These are phyloP conservation scores for Nothocercus julius DNA, from an alignment of 2,113 vertebrate genomes.

Conservation along the genomic window DNA sequence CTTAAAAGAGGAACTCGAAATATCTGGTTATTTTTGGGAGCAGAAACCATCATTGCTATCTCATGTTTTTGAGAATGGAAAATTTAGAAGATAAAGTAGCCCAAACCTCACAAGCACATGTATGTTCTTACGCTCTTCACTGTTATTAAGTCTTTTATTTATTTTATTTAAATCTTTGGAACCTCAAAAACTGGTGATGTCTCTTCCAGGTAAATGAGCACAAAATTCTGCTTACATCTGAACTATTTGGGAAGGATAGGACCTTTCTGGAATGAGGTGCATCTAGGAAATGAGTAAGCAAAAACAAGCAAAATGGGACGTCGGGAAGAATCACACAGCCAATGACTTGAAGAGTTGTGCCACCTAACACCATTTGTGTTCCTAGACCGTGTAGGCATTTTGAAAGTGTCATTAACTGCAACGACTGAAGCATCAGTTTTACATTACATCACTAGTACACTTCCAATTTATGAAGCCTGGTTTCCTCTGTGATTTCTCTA, in stretches of 20 bases:
- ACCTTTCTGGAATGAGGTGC: background rate
- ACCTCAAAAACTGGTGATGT: background rate
- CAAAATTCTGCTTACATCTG: background rate
- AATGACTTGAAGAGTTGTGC: background rate
- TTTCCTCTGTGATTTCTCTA: background rate
- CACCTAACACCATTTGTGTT: too few relatives aligned
- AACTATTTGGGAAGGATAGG: background rate
- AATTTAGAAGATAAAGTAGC: background rate
- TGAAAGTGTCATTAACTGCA: background rate
- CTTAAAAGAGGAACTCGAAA: slow-evolving; percentile 18
- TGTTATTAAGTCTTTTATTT: too few relatives aligned
- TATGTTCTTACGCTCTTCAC: background rate
- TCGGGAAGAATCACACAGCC: too few relatives aligned
- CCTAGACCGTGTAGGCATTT: background rate
- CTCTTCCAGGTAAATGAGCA: background rate
- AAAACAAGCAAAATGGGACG: too few relatives aligned
- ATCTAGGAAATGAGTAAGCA: background rate
- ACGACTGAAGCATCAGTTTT: background rate
- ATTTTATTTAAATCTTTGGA: background rate
- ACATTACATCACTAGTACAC: background rate
- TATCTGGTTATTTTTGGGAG: background rate
- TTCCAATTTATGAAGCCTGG: background rate
- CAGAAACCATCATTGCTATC: background rate
- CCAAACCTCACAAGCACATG: background rate
- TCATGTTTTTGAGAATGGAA: background rate